Percentiles rank a stretch among this genome's conserved stretches.
Conservation (phyloP, 2,888 invertebrate species). For the Caenorhabditis parvicauda region DNA sequence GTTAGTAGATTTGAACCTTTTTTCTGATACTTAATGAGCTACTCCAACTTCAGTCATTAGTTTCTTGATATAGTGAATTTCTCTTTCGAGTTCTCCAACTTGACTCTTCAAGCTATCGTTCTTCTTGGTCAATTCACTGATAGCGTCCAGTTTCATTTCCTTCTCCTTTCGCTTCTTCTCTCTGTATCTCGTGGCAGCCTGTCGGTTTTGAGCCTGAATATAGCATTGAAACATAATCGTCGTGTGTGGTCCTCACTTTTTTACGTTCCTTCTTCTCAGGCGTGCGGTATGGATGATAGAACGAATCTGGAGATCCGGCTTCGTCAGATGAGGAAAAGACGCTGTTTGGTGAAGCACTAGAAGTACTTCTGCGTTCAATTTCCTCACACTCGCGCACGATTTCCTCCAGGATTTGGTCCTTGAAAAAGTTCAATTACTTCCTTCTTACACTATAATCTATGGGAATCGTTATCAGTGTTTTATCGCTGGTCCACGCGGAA, state of each 20-base stretch:
- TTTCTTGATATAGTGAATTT: constrained; percentile 50
- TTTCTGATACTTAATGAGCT: too few species aligned
- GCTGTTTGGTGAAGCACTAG: constrained; percentile 23
- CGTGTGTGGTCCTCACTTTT: too few species aligned
- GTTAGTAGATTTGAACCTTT: too few species aligned
- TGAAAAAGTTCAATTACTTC: constrained; percentile 8
- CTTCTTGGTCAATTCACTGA: constrained; percentile 16
- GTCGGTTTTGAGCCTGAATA: constrained; percentile 33
- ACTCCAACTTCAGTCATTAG: constrained; percentile 46
- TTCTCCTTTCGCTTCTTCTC: constrained; percentile 38
- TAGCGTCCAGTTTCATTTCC: constrained; percentile 17
- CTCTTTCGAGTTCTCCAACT: constrained; percentile 40
- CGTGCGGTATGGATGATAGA: constrained; percentile 16
- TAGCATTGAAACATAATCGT: not conserved
- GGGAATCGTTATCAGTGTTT: too few species aligned
- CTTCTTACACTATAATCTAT: too few species aligned
- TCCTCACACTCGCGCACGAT: constrained; percentile 58
- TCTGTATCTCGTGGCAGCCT: constrained; percentile 38
- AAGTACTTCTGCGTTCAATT: constrained; percentile 45
- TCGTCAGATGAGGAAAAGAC: constrained; percentile 29
- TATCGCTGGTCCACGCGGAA: too few species aligned
- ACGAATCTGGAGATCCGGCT: constrained; percentile 10
- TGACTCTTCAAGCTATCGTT: constrained; percentile 27
- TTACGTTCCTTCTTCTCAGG: constrained; percentile 35
- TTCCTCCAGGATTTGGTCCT: constrained; percentile 56